These are phyloP conservation scores for Drosophila lowei DNA, from an alignment of 1,140 invertebrate genomes.

Conservation along the genomic window DNA sequence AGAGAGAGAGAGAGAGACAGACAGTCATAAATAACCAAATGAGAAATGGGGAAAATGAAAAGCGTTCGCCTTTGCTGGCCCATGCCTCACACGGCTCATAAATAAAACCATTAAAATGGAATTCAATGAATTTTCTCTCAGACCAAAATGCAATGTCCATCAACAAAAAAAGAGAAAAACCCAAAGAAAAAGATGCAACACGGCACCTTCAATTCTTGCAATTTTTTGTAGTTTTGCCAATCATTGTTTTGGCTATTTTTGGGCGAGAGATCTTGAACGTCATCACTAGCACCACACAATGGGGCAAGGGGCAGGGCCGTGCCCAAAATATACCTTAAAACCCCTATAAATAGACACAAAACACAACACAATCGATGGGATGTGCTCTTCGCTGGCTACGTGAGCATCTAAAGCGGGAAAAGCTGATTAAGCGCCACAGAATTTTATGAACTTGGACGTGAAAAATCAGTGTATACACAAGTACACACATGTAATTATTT, in stretches of 20 bases:
- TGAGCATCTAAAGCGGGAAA: constrained; percentile 58
- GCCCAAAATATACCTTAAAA: constrained; percentile 71
- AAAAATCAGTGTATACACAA: constrained; percentile 32
- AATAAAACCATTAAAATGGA: constrained; percentile 76
- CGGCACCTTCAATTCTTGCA: neutral
- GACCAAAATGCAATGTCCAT: constrained; percentile 36
- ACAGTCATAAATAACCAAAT: constrained; percentile 45
- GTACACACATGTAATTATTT: constrained; percentile 62
- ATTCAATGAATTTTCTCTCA: constrained; percentile 57
- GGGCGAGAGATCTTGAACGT: constrained; percentile 31
- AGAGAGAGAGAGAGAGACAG: constrained; percentile 57
- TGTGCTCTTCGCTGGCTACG: constrained; percentile 25
- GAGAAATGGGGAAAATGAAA: constrained; percentile 16
- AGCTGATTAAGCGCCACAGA: constrained; percentile 67
- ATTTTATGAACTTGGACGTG: constrained; percentile 75
- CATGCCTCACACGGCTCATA: constrained; percentile 53
- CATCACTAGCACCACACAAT: too few species aligned
- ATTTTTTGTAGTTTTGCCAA: constrained; percentile 30
- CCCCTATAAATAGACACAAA: constrained; percentile 53
- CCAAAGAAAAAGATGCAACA: constrained; percentile 18
- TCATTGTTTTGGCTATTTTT: constrained; percentile 49
- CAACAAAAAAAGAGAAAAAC: constrained; percentile 9
- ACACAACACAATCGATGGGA: constrained; percentile 18
- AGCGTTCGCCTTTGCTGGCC: constrained; percentile 13
- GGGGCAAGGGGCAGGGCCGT: neutral